Evolutionary conservation across 2,888 invertebrate genomes (phyloP).

Genomic region (Troilus luridus): DNA sequence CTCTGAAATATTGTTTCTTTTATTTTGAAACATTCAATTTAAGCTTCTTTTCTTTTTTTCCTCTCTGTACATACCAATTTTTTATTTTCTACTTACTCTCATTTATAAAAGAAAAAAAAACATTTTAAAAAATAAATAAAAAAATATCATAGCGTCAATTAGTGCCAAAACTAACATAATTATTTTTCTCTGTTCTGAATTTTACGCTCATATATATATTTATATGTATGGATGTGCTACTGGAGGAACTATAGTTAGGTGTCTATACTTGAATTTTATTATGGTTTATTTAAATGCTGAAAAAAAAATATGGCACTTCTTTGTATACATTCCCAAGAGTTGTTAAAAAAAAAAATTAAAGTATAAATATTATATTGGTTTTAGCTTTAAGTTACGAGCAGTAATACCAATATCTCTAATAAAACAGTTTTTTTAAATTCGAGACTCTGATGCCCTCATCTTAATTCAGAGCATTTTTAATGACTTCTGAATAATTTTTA

Average conservation of each 20-base stretch:
- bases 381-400: not conserved
- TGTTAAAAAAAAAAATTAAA: not conserved
- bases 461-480: not conserved
- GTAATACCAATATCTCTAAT: not conserved
- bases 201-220: not conserved
- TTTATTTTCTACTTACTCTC: slow-evolving; percentile 12
- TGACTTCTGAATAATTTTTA: not conserved
- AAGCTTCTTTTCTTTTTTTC: not conserved
- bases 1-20: slow-evolving; percentile 24
- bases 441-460: not conserved
- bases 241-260: not conserved
- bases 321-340: slow-evolving; percentile 46
- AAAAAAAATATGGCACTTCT: slow-evolving; percentile 8
- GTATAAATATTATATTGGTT: not conserved
- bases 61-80: slow-evolving; percentile 22
- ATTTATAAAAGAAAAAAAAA: slow-evolving; percentile 21
- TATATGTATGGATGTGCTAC: not conserved
- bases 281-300: not conserved
- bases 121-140: not conserved
- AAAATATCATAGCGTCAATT: slow-evolving; percentile 6
- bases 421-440: not conserved
- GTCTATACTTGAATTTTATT: not conserved
- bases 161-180: slow-evolving; percentile 35
- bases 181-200: not conserved
- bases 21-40: slow-evolving; percentile 15